Evolutionary conservation across 2,888 invertebrate genomes (phyloP).

Genomic region (Heliconius charithonia): DNA sequence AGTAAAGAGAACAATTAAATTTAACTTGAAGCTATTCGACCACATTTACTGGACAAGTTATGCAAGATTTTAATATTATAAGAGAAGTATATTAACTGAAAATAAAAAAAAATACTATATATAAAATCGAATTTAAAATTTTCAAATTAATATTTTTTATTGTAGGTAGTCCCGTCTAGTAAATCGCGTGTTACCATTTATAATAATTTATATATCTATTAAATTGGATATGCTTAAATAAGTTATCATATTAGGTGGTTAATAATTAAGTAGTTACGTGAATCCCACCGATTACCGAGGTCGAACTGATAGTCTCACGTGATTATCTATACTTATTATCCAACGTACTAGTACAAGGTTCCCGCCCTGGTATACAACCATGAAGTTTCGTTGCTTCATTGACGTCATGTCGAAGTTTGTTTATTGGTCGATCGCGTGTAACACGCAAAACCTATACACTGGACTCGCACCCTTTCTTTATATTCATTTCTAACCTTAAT

Average conservation of each 20-base stretch:
- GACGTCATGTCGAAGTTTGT: constrained; percentile 60
- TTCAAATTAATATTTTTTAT: too few relatives aligned
- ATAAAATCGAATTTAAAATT: too few relatives aligned
- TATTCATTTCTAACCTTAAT: constrained; percentile 36
- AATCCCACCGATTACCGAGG: constrained; percentile 11
- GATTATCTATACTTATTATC: constrained; percentile 16
- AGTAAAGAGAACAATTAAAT: neutral
- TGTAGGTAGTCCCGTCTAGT: too few relatives aligned
- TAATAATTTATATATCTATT: neutral
- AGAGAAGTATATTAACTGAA: too few relatives aligned
- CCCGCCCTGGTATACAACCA: constrained; percentile 13
- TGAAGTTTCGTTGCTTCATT: constrained; percentile 30
- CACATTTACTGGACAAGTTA: neutral
- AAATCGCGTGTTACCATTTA: too few relatives aligned
- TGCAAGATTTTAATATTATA: too few relatives aligned
- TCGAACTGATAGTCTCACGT: constrained; percentile 17
- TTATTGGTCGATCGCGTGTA: constrained; percentile 62
- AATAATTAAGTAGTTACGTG: neutral
- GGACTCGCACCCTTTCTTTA: constrained; percentile 53
- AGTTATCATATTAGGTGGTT: neutral
- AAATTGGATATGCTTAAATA: neutral
- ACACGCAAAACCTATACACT: constrained; percentile 57
- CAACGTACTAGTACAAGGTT: constrained; percentile 21
- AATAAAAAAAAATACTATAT: too few relatives aligned
- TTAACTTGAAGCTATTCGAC: neutral